Evolutionary conservation across 2,113 vertebrate species (phyloP), one percentile per base, ranked within the genome.

Genomic region (Puffinus mauretanicus): DNA sequence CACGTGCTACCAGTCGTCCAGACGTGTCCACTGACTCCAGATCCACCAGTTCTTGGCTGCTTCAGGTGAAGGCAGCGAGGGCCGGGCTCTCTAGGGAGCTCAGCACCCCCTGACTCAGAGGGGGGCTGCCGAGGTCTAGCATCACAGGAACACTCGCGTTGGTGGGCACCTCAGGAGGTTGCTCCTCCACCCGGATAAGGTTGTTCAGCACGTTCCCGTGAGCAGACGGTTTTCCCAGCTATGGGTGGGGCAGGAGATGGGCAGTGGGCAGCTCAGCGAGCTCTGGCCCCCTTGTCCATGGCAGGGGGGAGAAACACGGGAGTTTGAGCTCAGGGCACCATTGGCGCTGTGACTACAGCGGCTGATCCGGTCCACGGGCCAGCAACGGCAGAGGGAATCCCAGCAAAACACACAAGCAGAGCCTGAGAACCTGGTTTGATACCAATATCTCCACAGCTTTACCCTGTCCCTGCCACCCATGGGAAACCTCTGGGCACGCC

Each of bases 271-370:
- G 72, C 49, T 65, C 27, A 5, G 3, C 2, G 7, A 81, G 34
- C 7, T 65, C 34, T 73, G 29, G 14, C 3, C 14, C 10, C 36
- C 20, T 34, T 47, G 32, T 69, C 67, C 6, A 0, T 40, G 64
- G 9, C 9, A 16, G 19, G 9, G 13, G 19, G 32, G 27, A 82
- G 49, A 69, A 83, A 69, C 12, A 5, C 15, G 7, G 38, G 19
- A 67, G 19, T 13, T 11, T 32, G 58, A 72, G 36, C 29, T 64
- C 0, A 0, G 40, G 57, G 55, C 16, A 52, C 66, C 57, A 82
- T 25, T 0, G 1, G 34, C 0, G 0, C 18, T 32, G 51, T 3
- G 7, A 38, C 62, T 76, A 13, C 36, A 65, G 78, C 46, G 26
- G 52, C 8, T 3, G 38, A 47, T 10, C 20, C 2, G 4, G 7